Evolutionary conservation across 2,797 vertebrate genomes (phyloP), one percentile per base, ranked within the genome.

Genomic region (Crocodylus rhombifer): DNA sequence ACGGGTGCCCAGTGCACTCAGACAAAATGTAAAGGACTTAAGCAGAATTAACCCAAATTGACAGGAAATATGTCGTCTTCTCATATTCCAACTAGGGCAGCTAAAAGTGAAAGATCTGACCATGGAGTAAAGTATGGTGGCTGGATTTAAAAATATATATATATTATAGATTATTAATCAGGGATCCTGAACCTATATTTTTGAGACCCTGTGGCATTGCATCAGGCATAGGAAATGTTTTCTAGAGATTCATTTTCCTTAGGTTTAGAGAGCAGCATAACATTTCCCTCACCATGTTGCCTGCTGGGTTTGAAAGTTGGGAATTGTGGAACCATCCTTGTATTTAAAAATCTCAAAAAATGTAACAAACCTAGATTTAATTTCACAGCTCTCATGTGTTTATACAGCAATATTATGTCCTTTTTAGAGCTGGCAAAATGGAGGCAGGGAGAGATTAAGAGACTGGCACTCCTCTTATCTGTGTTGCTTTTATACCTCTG

Each of bases 1-100:
- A 83, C 30, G 6, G 71, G 25, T 91, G 65, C 56, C 71, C 65
- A 85, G 23, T 81, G 60, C 42, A 63, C n/a, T 36, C n/a, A 94
- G 83, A 88, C 84, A 23, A 93, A 93, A 81, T 56, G 74, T 14
- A 84, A 86, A 90, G 55, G 55, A 18, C 60, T 93, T 17, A 80
- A 81, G n/a, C 2, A 80, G 60, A 57, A 42, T 51, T 86, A 85
- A 78, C 64, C 77, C 92, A 93, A 87, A 20, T n/a, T 71, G 57
- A 61, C 88, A 26, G 15, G n/a, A 95, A 93, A 88, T 60, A 88
- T 56, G 8, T 82, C 82, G 88, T 80, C 65, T 5, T 76, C 56
- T 57, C 18, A 77, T 75, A 64, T 75, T 81, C 14, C 60, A 1
- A 56, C 77, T 88, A 88, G 33, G 14, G 30, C 60, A 90, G 33